phyloP scores from a whole-genome alignment of 2,113 vertebrate genomes.

The Shinisaurus crocodilurus region DNA sequence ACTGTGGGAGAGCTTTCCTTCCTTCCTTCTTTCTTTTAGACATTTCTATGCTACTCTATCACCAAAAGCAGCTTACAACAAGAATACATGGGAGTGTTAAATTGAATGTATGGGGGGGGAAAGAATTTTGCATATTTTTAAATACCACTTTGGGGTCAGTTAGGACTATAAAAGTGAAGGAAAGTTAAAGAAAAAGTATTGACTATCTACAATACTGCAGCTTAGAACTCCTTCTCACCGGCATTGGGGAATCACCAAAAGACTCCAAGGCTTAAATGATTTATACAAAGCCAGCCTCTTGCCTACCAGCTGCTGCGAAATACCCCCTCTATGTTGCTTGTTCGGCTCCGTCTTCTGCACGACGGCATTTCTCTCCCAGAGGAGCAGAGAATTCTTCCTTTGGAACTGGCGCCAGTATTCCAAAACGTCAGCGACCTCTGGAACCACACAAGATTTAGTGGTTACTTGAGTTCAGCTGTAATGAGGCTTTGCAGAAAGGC shows the following conservation, averaged over 20 bases:
- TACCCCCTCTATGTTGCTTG: conserved; percentile 34
- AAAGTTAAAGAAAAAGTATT: not conserved
- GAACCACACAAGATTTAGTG: conserved; percentile 77
- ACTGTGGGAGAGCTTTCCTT: no score
- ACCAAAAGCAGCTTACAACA: no score
- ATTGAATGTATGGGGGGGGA: no score
- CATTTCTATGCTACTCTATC: no score
- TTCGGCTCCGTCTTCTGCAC: conserved; percentile 11
- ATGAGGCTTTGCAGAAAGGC: conserved; percentile 77
- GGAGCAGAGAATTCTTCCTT: conserved; percentile 64
- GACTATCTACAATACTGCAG: not conserved
- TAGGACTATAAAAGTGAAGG: no score
- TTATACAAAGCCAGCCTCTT: not conserved
- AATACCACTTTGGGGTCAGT: not conserved
- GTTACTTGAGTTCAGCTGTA: conserved; percentile 73
- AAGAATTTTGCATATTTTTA: not conserved
- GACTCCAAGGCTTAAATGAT: not conserved
- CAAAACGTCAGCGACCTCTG: conserved; percentile 75
- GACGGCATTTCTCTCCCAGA: conserved; percentile 39
- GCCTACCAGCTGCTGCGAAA: not conserved
- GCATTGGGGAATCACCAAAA: not conserved
- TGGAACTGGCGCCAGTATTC: conserved; percentile 73
- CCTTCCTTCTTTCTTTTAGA: no score
- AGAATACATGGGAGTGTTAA: no score
- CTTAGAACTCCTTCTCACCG: not conserved